These are phyloP conservation scores for Maniola hyperantus DNA, from an alignment of 2,888 invertebrate species.

Conservation along the genomic window DNA sequence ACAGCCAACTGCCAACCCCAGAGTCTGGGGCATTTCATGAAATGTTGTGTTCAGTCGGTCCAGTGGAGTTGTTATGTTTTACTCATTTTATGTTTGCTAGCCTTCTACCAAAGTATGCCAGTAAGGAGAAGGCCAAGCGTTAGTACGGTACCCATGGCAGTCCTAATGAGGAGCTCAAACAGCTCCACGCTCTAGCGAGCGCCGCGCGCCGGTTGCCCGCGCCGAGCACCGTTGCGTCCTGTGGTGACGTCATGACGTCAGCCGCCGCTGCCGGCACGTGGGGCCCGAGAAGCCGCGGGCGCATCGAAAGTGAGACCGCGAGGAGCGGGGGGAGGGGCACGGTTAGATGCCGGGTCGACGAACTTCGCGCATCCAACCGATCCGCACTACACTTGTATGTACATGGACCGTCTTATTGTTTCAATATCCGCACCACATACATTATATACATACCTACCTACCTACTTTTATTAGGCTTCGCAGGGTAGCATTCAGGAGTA, in stretches of 20 bases:
- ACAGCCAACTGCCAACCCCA: too few relatives aligned
- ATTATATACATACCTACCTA: neutral
- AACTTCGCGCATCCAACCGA: slow-evolving; percentile 76
- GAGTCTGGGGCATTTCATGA: too few relatives aligned
- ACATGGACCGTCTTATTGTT: slow-evolving; percentile 75
- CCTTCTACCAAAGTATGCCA: slow-evolving; percentile 46
- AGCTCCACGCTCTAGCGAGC: slow-evolving; percentile 60
- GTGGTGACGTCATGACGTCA: slow-evolving; percentile 80
- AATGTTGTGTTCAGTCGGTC: neutral
- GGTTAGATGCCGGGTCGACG: slow-evolving; percentile 62
- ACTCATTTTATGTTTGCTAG: neutral
- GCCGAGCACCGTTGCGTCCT: slow-evolving; percentile 58
- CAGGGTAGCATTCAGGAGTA: neutral
- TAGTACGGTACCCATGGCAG: slow-evolving; percentile 67
- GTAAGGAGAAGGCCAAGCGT: slow-evolving; percentile 46
- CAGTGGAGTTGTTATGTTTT: neutral
- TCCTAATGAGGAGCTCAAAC: slow-evolving; percentile 68
- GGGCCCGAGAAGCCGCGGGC: slow-evolving; percentile 70
- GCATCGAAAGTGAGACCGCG: slow-evolving; percentile 79
- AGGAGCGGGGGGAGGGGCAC: slow-evolving; percentile 52
- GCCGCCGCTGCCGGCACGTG: slow-evolving; percentile 71
- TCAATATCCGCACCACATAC: slow-evolving; percentile 53
- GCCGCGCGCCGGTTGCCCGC: slow-evolving; percentile 20
- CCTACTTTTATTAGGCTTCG: neutral
- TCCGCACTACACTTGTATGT: slow-evolving; percentile 70